Evolutionary conservation across 2,888 invertebrate genomes (phyloP).

Genomic region (Cybosia mesomella): DNA sequence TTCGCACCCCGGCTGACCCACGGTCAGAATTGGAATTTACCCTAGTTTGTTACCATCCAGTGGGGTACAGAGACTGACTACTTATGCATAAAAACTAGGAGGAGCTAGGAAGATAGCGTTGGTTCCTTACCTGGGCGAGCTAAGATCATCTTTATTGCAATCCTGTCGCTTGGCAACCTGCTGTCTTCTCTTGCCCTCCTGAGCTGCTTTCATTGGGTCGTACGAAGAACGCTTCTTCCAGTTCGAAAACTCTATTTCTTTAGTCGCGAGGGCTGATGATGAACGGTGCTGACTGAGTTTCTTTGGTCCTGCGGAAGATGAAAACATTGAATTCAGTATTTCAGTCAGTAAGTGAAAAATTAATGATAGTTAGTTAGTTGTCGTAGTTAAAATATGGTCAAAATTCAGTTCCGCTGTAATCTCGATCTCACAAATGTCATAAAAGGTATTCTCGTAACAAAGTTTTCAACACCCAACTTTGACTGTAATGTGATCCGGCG

Average conservation of each 20-base stretch:
- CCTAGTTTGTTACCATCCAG: no score
- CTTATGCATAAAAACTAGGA: no score
- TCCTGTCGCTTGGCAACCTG: conserved; percentile 73
- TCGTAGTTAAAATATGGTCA: no score
- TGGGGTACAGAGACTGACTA: no score
- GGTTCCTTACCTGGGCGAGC: conserved; percentile 75
- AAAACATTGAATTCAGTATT: not conserved
- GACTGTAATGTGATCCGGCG: no score
- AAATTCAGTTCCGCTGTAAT: no score
- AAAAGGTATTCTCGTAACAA: no score
- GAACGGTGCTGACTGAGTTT: conserved; percentile 87
- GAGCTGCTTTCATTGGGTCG: conserved; percentile 96
- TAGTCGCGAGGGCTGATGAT: conserved; percentile 90
- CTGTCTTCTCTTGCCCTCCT: conserved; percentile 92
- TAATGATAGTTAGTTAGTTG: no score
- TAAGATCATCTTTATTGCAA: conserved; percentile 78
- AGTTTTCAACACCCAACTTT: no score
- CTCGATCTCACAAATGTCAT: no score
- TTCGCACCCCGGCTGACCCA: no score
- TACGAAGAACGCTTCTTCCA: conserved; percentile 96
- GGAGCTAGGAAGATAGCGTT: not conserved
- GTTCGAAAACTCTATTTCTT: conserved; percentile 93
- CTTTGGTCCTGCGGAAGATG: conserved; percentile 76
- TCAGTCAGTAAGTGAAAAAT: not conserved
- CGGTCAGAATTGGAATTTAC: no score